Conservation (phyloP, 30 jellyfish, hydroid and myxozoan species). For the Calvadosia cruxmelitensis region DNA sequence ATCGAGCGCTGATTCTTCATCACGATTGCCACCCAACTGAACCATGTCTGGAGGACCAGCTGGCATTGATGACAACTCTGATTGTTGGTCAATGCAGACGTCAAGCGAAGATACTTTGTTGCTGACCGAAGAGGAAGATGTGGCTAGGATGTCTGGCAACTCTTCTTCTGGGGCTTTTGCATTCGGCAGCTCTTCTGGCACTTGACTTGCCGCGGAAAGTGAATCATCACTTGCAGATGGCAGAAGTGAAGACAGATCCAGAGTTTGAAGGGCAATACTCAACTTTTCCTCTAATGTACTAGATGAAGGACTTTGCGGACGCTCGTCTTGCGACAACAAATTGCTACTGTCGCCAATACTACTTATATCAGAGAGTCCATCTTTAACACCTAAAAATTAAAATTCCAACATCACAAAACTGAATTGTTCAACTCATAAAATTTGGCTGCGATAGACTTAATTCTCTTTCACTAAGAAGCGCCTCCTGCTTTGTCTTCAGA, state of each 20-base stretch:
- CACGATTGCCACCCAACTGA: not conserved
- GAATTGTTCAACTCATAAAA: too few relatives aligned
- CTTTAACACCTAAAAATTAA: not conserved
- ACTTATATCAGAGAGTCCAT: not conserved
- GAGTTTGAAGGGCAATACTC: not conserved
- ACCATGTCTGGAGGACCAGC: not conserved
- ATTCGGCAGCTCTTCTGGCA: too few relatives aligned
- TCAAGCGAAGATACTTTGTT: not conserved
- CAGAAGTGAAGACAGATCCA: not conserved
- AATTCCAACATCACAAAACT: too few relatives aligned
- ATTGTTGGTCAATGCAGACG: not conserved
- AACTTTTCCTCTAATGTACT: not conserved
- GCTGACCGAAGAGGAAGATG: not conserved
- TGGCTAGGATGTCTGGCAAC: not conserved
- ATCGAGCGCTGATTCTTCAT: not conserved
- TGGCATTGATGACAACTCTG: not conserved
- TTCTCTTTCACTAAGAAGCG: too few relatives aligned
- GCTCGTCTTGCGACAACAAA: not conserved
- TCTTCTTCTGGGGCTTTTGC: not conserved
- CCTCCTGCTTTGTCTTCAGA: too few relatives aligned
- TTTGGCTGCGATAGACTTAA: too few relatives aligned
- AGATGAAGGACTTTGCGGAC: not conserved
- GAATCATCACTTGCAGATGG: too few relatives aligned
- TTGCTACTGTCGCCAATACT: not conserved
- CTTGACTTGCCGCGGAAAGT: too few relatives aligned